Evolutionary conservation across 2,888 invertebrate genomes (phyloP).

Genomic region (Eupithecia dodoneata): DNA sequence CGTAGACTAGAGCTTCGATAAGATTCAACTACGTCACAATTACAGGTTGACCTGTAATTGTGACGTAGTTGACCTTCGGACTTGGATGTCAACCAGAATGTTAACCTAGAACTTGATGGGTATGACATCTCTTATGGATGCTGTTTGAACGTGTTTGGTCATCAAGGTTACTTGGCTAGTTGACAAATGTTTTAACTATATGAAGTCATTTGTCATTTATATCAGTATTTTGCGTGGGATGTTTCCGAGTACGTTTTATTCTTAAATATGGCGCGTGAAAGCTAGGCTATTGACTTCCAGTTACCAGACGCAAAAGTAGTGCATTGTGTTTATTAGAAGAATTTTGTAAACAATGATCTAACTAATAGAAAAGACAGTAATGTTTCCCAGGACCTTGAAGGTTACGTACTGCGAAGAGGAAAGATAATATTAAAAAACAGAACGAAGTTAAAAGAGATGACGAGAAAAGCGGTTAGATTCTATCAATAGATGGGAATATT

Average conservation of each 20-base stretch:
- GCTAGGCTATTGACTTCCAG: background rate
- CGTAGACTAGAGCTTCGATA: conserved; percentile 28
- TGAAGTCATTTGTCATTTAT: background rate
- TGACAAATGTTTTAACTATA: conserved; percentile 2
- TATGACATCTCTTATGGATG: conserved; percentile 32
- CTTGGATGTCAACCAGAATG: conserved; percentile 44
- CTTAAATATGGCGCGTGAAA: background rate
- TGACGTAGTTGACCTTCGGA: conserved; percentile 43
- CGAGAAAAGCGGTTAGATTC: background rate
- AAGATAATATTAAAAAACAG: background rate
- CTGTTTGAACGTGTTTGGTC: conserved; percentile 19
- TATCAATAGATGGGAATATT: background rate
- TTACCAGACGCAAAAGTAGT: background rate
- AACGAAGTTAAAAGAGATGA: background rate
- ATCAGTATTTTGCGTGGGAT: background rate
- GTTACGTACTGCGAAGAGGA: background rate
- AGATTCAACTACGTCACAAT: conserved; percentile 30
- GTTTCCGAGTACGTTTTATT: background rate
- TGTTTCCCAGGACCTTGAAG: background rate
- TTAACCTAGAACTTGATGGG: conserved; percentile 54
- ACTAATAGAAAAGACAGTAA: background rate
- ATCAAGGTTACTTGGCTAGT: conserved; percentile 1
- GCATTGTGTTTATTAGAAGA: background rate
- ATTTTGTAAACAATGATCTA: background rate
- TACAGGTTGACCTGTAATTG: too few relatives aligned